Base-by-base conservation (phyloP, 1,140 invertebrate species). In the Drosophila bifasciata region DNA sequence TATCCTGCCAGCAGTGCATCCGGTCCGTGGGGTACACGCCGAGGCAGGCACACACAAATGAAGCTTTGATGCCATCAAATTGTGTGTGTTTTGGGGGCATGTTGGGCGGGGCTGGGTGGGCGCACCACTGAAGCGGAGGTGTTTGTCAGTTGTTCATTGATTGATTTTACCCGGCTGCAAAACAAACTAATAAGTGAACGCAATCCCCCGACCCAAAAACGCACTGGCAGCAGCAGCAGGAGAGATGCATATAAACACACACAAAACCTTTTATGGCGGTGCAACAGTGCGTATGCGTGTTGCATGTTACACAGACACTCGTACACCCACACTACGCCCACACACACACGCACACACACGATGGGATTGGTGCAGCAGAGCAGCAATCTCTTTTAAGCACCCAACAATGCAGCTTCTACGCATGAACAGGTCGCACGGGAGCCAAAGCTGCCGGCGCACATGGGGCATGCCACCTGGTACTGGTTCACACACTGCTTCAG, bases 131-230 rank as follows among this genome's bases (percentile, higher is more conserved):
- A 44, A 50, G 70, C 50, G 40, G 70, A 67, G 71, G 43, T 61
- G 78, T 67, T 71, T 60, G 62, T 51, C 68, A 61, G 68, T 49
- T 64, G 68, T 56, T 40, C 66, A 59, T 49, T 83, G 83, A 86
- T 86, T 86, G 81, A 81, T 88, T 88, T 70, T 60, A 57, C 53
- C 78, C 66, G 61, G 46, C 64, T 76, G 53, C 73, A 81, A 73
- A 89, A 78, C 78, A 88, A 88, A 88, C 83, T 88, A 88, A 88
- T 88, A 88, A 88, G 79, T 63, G 49, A 79, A 64, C 66, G 45
- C 49, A 46, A 73, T 36, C 23, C 36, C 50, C 57, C 50, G 11
- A 11, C 32, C 32, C 4, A 13, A 36, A 36, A 9, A 32, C 32
- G 32, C 28, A 32, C 0, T 4, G 11, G 23, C 50, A 40, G 21